Conservation (phyloP, 2,797 vertebrate species). For the Bufotes viridis region DNA sequence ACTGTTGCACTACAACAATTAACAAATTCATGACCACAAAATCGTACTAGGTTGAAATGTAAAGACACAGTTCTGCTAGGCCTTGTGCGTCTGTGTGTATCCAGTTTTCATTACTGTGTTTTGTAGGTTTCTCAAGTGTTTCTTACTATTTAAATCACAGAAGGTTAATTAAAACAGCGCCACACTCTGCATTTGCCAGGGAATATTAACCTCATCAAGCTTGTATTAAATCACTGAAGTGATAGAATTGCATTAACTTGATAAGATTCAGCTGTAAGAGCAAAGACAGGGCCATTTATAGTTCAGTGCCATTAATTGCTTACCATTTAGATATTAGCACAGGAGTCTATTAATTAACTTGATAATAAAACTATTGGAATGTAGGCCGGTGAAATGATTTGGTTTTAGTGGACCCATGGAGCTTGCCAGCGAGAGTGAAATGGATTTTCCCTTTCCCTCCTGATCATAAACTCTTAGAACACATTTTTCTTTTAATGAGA, state of each 20-base stretch:
- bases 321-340: constrained; percentile 87
- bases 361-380: constrained; percentile 81
- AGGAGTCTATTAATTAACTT: constrained; percentile 85
- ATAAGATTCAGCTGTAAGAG: constrained; percentile 74
- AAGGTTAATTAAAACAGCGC: constrained; percentile 87
- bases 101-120: constrained; percentile 28
- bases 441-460: constrained; percentile 38
- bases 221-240: constrained; percentile 70
- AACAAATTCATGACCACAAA: neutral
- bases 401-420: constrained; percentile 65
- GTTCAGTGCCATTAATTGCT: constrained; percentile 89
- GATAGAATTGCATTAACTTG: constrained; percentile 72
- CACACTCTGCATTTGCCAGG: constrained; percentile 75
- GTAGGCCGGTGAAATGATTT: constrained; percentile 66
- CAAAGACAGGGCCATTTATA: constrained; percentile 77
- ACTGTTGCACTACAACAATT: neutral
- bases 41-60: constrained; percentile 11
- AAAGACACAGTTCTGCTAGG: neutral
- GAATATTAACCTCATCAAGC: constrained; percentile 77
- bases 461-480: constrained; percentile 53
- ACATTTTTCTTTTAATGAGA: constrained; percentile 52
- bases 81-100: neutral
- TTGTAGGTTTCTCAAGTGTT: constrained; percentile 47
- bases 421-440: constrained; percentile 39
- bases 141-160: constrained; percentile 80